Base-by-base conservation (phyloP, 1,140 invertebrate species). In the Penaeus vannamei region DNA sequence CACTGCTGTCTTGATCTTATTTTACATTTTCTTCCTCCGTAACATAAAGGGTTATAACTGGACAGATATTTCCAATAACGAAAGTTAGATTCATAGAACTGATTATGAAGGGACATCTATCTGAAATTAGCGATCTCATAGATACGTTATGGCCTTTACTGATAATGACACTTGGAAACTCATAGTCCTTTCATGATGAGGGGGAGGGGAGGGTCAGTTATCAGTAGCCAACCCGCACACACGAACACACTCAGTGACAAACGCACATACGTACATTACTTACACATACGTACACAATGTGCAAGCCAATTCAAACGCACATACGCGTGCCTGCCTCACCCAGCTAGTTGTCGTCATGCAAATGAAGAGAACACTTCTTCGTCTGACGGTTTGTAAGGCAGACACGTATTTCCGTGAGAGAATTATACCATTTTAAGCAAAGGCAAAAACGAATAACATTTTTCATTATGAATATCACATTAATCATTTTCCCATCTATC, bases 161-260 rank as follows among this genome's bases (percentile, higher is more conserved):
- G 4, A 62, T 42, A 62, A 26, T 84, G 26, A 53, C 64, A 84
- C n/a, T 53, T 53, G 53, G 53, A 53, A 53, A 53, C 53, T 53
- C 32, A 64, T 61, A 61, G 53, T 84, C 82, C 82, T 61, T 61
- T 84, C 82, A 84, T 36, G 59, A 32, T 46, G 64, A 42, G 42
- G 60, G 42, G n/a, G 42, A 17, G 20, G n/a, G 22, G 60, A 86
- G 59, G 80, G 72, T 77, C 85, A 80, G 76, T 80, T 77, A 62
- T 42, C 59, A 72, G 85, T 42, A 86, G 85, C 60, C 76, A 62
- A 79, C 72, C 85, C 72, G 72, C 85, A 62, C 72, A 46, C 20
- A 79, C 53, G 14, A 86, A 59, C 81, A 26, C 8, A 84, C 81
- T n/a, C 53, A 61, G 3, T 19, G 46, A 61, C 81, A 84, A 17